Evolutionary conservation across 2,888 invertebrate species (phyloP).

Genomic region (Hoplodrina ambigua): DNA sequence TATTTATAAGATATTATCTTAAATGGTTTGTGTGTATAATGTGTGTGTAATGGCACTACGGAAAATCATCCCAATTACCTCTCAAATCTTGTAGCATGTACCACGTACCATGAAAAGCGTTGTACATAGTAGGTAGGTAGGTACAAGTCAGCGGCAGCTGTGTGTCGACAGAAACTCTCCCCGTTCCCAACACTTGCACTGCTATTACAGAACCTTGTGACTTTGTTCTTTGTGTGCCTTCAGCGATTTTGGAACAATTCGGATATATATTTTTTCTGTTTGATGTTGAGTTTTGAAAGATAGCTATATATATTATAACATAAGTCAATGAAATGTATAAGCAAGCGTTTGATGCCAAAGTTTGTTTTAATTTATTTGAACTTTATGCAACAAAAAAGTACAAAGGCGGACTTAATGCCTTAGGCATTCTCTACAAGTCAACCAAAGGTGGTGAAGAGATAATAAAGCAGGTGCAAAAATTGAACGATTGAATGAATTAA

Average conservation of each 20-base stretch:
- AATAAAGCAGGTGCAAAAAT: no score
- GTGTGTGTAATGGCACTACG: no score
- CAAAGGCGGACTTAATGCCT: no score
- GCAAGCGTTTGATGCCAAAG: no score
- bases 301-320: background rate
- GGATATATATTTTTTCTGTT: constrained; percentile 7
- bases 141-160: constrained; percentile 58
- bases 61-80: background rate
- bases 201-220: constrained; percentile 47
- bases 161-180: constrained; percentile 47
- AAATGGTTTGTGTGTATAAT: no score
- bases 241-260: constrained; percentile 31
- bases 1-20: no score
- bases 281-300: background rate
- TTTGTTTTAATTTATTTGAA: no score
- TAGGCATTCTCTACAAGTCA: no score
- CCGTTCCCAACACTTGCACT: constrained; percentile 50
- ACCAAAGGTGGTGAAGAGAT: no score
- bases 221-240: constrained; percentile 43
- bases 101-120: constrained; percentile 15
- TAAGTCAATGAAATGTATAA: background rate
- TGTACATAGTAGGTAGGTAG: constrained; percentile 27
- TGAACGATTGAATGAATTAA: no score
- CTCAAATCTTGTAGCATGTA: constrained; percentile 6
- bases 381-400: no score